Base-by-base conservation (phyloP, 2,113 vertebrate species). In the Prochilodus magdalenae region DNA sequence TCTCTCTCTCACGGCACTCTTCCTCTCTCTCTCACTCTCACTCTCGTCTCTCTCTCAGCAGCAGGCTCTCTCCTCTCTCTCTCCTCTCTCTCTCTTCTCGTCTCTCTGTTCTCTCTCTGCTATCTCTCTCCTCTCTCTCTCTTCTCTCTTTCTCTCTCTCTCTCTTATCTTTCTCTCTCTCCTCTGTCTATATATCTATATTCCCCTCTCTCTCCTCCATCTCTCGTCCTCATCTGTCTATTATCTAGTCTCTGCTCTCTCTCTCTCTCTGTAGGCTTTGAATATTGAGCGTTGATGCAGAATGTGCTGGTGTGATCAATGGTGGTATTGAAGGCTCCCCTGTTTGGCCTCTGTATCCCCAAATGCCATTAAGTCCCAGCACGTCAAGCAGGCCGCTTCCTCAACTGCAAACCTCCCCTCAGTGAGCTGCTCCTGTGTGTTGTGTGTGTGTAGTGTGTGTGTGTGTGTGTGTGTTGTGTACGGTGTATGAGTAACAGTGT, bases 321-420 rank as follows among this genome's bases (percentile, higher is more conserved):
- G 40, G 49, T 79, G 65, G 47, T 75, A 24, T 75, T 75, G 60
- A 74, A 85, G 51, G 36, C 69, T 81, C n/a, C 75, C 16, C 57
- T 59, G 36, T 66, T 75, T n/a, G n/a, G 51, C 24, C 44, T 18
- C 27, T 33, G 30, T 62, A 73, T 33, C n/a, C 20, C 60, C 51
- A 67, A 77, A 77, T 27, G 29, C 1, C 49, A 73, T 77, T 77
- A 81, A 81, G 65, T 67, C 36, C 26, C 73, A 26, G 74, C 67
- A 72, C 36, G 26, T 73, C 59, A 65, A 24, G 49, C 67, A 71
- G 60, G 33, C 59, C 30, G 53, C 73, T 80, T 24, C 15, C 44
- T n/a, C 67, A 24, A 12, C 14, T 36, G 76, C n/a, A n/a, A 69
- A 40, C 29, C 15, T 0, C 26, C 6, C 60, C 60, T 65, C 14